Evolutionary conservation across 2,888 invertebrate species (phyloP).

Genomic region (Leptopilina syphax): DNA sequence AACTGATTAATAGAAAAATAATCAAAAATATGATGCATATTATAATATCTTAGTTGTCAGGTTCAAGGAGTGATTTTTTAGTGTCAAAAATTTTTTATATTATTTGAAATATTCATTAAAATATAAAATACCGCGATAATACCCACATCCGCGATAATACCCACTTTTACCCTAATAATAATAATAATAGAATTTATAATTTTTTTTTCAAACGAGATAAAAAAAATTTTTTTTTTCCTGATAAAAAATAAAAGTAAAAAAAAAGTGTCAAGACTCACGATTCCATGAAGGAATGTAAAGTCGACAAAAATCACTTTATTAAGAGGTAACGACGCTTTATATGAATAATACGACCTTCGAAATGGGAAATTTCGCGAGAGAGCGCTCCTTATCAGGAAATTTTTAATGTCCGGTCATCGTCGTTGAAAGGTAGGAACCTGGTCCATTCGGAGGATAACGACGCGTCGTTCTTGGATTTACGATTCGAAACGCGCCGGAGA

Average conservation of each 20-base stretch:
- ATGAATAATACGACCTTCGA: slow-evolving; percentile 32
- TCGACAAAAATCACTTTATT: slow-evolving; percentile 36
- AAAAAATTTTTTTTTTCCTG: slow-evolving; percentile 16
- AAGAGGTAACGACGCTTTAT: slow-evolving; percentile 29
- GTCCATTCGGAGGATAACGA: slow-evolving; percentile 53
- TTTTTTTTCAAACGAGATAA: background rate
- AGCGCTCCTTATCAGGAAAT: slow-evolving; percentile 41
- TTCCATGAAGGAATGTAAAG: slow-evolving; percentile 22
- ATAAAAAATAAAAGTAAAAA: slow-evolving; percentile 35
- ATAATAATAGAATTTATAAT: too few relatives aligned
- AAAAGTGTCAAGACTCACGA: slow-evolving; percentile 9
- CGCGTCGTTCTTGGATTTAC: slow-evolving; percentile 64
- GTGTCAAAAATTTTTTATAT: too few relatives aligned
- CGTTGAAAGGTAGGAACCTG: slow-evolving; percentile 38
- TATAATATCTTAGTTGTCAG: too few relatives aligned
- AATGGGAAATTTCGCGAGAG: slow-evolving; percentile 38
- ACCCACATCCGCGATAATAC: too few relatives aligned
- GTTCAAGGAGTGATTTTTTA: too few relatives aligned
- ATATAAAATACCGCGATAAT: too few relatives aligned
- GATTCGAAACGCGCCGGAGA: slow-evolving; percentile 64
- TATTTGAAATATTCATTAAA: too few relatives aligned
- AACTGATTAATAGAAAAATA: too few relatives aligned
- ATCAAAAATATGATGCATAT: too few relatives aligned
- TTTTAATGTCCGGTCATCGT: slow-evolving; percentile 41
- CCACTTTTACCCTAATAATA: too few relatives aligned